Evolutionary conservation across 2,113 vertebrate species (phyloP).

Genomic region (Tricholaema leucomelas): DNA sequence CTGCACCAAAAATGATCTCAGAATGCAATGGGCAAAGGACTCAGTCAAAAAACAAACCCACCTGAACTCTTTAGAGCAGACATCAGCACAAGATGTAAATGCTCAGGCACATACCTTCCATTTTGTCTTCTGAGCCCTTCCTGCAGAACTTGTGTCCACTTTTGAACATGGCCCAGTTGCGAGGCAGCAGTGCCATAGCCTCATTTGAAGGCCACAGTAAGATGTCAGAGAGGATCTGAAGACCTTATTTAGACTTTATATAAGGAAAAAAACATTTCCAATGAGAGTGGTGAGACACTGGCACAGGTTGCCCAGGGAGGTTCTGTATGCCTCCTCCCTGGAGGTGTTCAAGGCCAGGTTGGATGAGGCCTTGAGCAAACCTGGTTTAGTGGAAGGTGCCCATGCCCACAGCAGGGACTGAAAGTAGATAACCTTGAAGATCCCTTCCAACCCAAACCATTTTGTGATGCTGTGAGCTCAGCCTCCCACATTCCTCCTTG

Average conservation of each 20-base stretch:
- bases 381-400: too few species aligned
- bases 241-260: too few species aligned
- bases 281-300: too few species aligned
- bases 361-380: too few species aligned
- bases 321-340: too few species aligned
- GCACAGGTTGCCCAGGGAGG: too few species aligned
- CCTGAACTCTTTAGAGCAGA: not conserved
- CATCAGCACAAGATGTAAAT: not conserved
- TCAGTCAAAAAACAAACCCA: not conserved
- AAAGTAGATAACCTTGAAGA: too few species aligned
- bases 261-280: too few species aligned
- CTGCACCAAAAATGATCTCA: not conserved
- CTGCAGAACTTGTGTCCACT: not conserved
- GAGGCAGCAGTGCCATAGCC: not conserved
- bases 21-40: not conserved
- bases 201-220: fast-evolving
- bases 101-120: fast-evolving
- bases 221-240: too few species aligned
- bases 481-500: not conserved
- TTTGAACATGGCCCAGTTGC: not conserved
- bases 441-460: too few species aligned
- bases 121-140: not conserved
- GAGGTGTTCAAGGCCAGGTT: too few species aligned
- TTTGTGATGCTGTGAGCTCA: not conserved
- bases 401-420: too few species aligned